Conservation (phyloP, 2,888 invertebrate genomes). For the Cerceris ruficornis region DNA sequence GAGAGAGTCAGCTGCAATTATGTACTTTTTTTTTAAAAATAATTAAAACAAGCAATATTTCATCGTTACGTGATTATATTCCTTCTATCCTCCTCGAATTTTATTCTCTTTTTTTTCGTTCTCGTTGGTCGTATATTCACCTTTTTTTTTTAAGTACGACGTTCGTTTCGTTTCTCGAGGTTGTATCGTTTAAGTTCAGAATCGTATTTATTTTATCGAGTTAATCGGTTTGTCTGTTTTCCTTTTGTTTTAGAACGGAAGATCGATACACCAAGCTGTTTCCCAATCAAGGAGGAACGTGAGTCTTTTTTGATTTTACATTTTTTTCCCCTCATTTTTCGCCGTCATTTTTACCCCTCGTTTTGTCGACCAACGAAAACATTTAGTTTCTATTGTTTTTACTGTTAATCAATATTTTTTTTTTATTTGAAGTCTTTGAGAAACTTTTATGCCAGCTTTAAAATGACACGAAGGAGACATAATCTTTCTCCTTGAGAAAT, state of each 20-base stretch:
- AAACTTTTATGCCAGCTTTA: background rate
- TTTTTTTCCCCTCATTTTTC: slow-evolving; percentile 36
- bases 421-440: too few species aligned
- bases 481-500: too few species aligned
- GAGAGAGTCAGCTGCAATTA: background rate
- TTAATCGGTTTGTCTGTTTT: slow-evolving; percentile 61
- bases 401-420: background rate
- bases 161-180: slow-evolving; percentile 9
- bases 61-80: background rate
- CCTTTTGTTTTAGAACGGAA: slow-evolving; percentile 76
- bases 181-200: slow-evolving; percentile 18
- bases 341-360: background rate
- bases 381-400: too few species aligned
- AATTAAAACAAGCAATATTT: background rate
- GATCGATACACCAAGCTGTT: slow-evolving; percentile 68
- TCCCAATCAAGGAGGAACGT: slow-evolving; percentile 74
- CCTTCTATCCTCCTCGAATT: background rate
- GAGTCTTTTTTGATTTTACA: slow-evolving; percentile 70
- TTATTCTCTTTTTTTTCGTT: slow-evolving; percentile 3
- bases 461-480: background rate
- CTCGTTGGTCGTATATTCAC: background rate
- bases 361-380: too few species aligned
- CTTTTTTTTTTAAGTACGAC: background rate
- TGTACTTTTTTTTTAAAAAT: background rate
- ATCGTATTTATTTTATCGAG: slow-evolving; percentile 48